Conservation (phyloP, 2,797 vertebrate genomes). For the Leptodactylus fallax region DNA sequence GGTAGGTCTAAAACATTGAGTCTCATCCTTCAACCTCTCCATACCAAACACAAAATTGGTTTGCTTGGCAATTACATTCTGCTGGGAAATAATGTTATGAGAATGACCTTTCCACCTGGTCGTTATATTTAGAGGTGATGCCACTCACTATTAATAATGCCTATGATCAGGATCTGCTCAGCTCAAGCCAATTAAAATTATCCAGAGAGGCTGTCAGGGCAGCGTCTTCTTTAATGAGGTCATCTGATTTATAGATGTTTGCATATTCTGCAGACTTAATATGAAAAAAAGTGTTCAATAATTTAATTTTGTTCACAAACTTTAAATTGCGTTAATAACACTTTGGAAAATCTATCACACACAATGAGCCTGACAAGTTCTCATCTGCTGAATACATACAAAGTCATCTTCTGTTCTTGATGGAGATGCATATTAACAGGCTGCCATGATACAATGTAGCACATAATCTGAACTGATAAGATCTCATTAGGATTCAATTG, state of each 20-base stretch:
- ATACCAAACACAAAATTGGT: background rate
- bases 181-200: slow-evolving; percentile 65
- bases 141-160: slow-evolving; percentile 62
- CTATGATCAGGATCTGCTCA: slow-evolving; percentile 2
- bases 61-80: slow-evolving; percentile 46
- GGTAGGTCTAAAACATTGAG: background rate
- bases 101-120: slow-evolving; percentile 56
- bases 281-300: slow-evolving; percentile 40
- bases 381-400: slow-evolving; percentile 47
- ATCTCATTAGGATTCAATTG: slow-evolving; percentile 65
- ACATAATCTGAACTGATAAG: slow-evolving; percentile 47
- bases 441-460: slow-evolving; percentile 56
- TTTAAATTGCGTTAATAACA: slow-evolving; percentile 54
- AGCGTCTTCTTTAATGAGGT: slow-evolving; percentile 58
- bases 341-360: slow-evolving; percentile 48
- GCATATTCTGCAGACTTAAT: slow-evolving; percentile 4
- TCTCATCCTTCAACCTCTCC: background rate
- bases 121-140: slow-evolving; percentile 59
- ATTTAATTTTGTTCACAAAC: slow-evolving; percentile 46
- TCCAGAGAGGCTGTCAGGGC: slow-evolving; percentile 54
- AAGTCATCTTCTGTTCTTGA: background rate
- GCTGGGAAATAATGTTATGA: slow-evolving; percentile 49
- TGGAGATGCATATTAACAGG: slow-evolving; percentile 55
- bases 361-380: slow-evolving; percentile 54
- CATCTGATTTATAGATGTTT: slow-evolving; percentile 53